Evolutionary conservation across 2,888 invertebrate genomes (phyloP).

Genomic region (Rambutsinella grinnellia): DNA sequence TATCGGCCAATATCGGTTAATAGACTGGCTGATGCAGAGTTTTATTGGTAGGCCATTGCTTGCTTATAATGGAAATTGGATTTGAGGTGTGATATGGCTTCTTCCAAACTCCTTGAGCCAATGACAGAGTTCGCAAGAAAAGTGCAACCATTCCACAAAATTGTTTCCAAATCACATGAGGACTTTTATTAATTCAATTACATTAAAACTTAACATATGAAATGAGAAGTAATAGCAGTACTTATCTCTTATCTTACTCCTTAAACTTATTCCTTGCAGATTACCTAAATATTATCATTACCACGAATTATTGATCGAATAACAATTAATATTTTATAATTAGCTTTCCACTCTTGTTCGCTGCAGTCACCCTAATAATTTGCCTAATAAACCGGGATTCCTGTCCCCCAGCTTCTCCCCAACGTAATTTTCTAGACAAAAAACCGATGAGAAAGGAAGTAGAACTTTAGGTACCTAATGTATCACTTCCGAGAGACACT

Average conservation of each 20-base stretch:
- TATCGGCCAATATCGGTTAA: too few species aligned
- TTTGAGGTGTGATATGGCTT: too few species aligned
- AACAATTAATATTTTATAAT: not conserved
- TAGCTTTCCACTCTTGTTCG: not conserved
- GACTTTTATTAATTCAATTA: not conserved
- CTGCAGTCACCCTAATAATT: too few species aligned
- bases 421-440: too few species aligned
- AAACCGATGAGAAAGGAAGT: constrained; percentile 27
- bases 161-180: not conserved
- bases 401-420: too few species aligned
- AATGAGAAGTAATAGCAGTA: not conserved
- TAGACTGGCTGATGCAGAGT: too few species aligned
- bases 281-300: not conserved
- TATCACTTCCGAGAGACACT: constrained; percentile 50
- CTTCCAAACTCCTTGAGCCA: too few species aligned
- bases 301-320: not conserved
- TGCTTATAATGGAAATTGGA: too few species aligned
- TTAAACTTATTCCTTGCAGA: not conserved
- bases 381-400: too few species aligned
- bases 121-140: too few species aligned
- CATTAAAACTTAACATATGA: not conserved
- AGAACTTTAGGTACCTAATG: constrained; percentile 53
- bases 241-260: not conserved
- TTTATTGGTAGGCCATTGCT: too few species aligned
- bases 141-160: too few species aligned